Percentiles rank a stretch among this genome's conserved stretches.
Evolutionary conservation across 2,888 invertebrate genomes (phyloP).

Genomic region (Ophion ellenae): DNA sequence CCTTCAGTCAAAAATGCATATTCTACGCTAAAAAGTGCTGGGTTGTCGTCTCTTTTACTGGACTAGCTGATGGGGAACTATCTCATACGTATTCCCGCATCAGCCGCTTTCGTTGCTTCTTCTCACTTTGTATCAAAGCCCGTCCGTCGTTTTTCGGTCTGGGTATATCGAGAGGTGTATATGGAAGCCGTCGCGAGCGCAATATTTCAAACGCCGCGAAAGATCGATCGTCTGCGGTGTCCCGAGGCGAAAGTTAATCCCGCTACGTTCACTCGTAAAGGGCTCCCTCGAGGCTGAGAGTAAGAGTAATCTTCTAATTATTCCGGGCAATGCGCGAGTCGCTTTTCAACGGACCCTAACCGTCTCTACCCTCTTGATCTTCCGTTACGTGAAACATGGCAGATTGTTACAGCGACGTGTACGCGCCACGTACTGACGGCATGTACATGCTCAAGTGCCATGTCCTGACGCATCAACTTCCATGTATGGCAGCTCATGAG

Average conservation of each 20-base stretch:
- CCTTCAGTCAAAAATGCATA: too few species aligned
- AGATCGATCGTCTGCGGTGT: constrained; percentile 54
- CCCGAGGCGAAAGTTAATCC: constrained; percentile 61
- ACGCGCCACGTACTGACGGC: background rate
- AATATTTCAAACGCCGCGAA: constrained; percentile 53
- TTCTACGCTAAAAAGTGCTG: too few species aligned
- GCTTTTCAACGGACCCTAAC: constrained; percentile 29
- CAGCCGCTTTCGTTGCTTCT: constrained; percentile 4
- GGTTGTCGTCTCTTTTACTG: too few species aligned
- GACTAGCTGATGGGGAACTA: constrained; percentile 5
- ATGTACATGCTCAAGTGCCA: background rate
- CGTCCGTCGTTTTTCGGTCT: background rate
- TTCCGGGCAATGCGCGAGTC: constrained; percentile 54
- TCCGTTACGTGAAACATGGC: constrained; percentile 21
- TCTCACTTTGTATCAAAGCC: constrained; percentile 44
- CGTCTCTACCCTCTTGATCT: constrained; percentile 20
- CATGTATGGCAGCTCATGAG: background rate
- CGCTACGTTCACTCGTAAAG: constrained; percentile 45
- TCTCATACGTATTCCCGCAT: background rate
- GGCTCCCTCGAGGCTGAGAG: constrained; percentile 46
- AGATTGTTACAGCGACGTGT: background rate
- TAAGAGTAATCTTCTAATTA: constrained; percentile 68
- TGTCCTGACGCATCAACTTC: background rate
- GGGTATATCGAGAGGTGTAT: constrained; percentile 25
- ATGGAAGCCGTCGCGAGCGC: constrained; percentile 23